Conservation (phyloP, 1,140 invertebrate genomes). For the Chironomus striatipennis region DNA sequence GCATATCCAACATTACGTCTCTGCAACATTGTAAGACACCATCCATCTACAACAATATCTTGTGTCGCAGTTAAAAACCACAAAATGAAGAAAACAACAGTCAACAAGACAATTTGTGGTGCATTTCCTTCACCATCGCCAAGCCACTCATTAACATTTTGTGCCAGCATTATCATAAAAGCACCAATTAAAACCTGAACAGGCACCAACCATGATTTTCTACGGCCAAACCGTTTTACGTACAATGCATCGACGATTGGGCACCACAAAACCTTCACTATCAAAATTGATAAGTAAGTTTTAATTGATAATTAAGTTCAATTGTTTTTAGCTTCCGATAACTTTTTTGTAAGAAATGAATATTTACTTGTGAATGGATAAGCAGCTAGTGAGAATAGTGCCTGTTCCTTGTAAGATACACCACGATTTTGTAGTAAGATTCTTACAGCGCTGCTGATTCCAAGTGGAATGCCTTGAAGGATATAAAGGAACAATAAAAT, state of each 20-base stretch:
- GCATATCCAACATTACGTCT: conserved; percentile 42
- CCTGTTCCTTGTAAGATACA: conserved; percentile 70
- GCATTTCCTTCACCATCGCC: conserved; percentile 44
- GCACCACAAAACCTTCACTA: conserved; percentile 82
- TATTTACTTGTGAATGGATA: conserved; percentile 9
- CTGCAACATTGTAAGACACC: conserved; percentile 94
- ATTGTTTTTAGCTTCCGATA: background rate
- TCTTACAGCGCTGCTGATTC: conserved; percentile 80
- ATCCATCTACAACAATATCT: conserved; percentile 97
- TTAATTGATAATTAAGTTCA: background rate
- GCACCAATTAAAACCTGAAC: conserved; percentile 71
- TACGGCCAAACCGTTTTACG: conserved; percentile 65
- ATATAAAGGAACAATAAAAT: conserved; percentile 82
- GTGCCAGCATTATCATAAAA: conserved; percentile 75
- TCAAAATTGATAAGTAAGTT: background rate
- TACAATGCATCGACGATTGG: conserved; percentile 91
- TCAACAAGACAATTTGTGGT: conserved; percentile 70
- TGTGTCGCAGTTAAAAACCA: conserved; percentile 95
- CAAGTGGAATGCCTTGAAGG: conserved; percentile 89
- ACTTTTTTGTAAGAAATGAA: background rate
- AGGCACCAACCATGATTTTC: conserved; percentile 92
- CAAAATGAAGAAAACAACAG: conserved; percentile 74
- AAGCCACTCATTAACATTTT: conserved; percentile 58
- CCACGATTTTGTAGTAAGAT: conserved; percentile 82
- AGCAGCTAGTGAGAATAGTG: background rate